Evolutionary conservation across 2,888 invertebrate species (phyloP), one percentile per base, ranked within the genome.

Genomic region (Trileptium ribeirensis): DNA sequence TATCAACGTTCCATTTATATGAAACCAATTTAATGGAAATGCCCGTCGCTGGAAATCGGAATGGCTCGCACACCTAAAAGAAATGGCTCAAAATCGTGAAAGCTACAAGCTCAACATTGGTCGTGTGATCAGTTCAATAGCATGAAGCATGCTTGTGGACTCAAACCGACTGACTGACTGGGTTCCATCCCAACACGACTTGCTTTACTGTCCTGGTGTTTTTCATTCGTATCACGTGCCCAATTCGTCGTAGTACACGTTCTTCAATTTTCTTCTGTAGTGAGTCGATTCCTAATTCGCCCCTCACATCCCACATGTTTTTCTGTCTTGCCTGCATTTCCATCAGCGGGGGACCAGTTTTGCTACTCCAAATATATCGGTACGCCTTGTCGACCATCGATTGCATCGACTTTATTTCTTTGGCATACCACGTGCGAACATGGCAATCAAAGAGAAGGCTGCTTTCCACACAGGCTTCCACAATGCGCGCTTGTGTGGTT

Each of bases 181-280:
- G n/a, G n/a, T n/a, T 70, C 70, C 70, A 70, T 70, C 70, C 70
- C 36, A 70, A 36, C 33, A 70, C 70, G 70, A 70, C 70, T 70
- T 70, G 70, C n/a, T 70, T 70, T 36, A 70, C 36, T 70, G 36
- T 36, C n/a, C 70, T 70, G 15, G 70, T 70, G 70, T 70, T 70
- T 19, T 70, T n/a, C 70, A 70, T 70, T 70, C 70, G 31, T 15
- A 70, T 8, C 36, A 70, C 36, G 36, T 70, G 70, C 3, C 70
- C 70, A 36, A 70, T 70, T n/a, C 70, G 15, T 31, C 70, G 70
- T 33, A 31, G 70, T 36, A 70, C 70, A 15, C 51, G 51, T 51
- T 51, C 70, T 70, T 36, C 70, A 70, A 70, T 36, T 31, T 70
- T 70, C 36, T 70, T 70, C 36, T 36, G 31, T 29, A 70, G 15